Evolutionary conservation across 1,140 invertebrate genomes (phyloP), one percentile per base, ranked within the genome.

Genomic region (Oncopeltus fasciatus): DNA sequence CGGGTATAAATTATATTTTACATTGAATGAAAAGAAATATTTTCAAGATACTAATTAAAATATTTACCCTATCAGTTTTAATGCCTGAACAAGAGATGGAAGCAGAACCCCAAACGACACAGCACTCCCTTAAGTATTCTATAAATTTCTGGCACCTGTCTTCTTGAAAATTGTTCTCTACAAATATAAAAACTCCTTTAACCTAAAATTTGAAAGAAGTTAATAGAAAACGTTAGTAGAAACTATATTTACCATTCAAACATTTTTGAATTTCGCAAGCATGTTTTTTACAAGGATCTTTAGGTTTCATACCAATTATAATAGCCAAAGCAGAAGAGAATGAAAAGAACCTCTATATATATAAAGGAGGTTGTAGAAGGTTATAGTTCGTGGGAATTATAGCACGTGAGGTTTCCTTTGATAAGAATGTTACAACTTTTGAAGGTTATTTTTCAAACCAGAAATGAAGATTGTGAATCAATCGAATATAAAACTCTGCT

Each of bases 251-350:
- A 88, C 87, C 81, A 75, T 77, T 76, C 64, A 90, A 78, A 72
- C 86, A 90, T 68, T 77, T 80, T 76, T 89, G 86, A 67, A 89
- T 83, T 67, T 79, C 80, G 72, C 86, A 89, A 51, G 86, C 86
- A 67, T 79, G 79, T 70, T 71, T 72, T 75, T 89, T 88, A 70
- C 87, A 89, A 11, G 85, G 85, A 76, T 89, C 86, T 76, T 80
- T 53, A 14, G 57, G 56, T 61, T 62, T 63, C 62, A 63, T 63
- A 38, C n/a, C 47, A 49, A 9, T 49, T 8, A 38, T 38, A 38
- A 14, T 38, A 5, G 14, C 31, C 5, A 38, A n/a, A n/a, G n/a
- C n/a, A n/a, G n/a, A n/a, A n/a, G n/a, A n/a, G n/a, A n/a, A n/a
- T n/a, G n/a, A n/a, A n/a, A n/a, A n/a, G n/a, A n/a, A n/a, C n/a